Evolutionary conservation across 2,113 vertebrate species (phyloP).

Genomic region (Synodontis membranacea): DNA sequence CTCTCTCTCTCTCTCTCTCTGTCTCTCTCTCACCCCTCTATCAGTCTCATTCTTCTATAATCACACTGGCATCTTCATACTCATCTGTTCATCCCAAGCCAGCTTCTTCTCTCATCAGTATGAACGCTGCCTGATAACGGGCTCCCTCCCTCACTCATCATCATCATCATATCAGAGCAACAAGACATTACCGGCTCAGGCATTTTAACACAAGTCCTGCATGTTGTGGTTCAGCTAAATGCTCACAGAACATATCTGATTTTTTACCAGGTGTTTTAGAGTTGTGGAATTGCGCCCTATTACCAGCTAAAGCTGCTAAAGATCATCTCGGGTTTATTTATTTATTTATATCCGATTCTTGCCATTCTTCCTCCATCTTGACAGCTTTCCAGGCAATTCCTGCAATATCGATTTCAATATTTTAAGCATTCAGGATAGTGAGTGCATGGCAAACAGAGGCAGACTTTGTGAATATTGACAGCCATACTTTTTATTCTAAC

Average conservation of each 20-base stretch:
- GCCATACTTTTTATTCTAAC: conserved; percentile 48
- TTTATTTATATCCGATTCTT: no score
- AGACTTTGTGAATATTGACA: conserved; percentile 49
- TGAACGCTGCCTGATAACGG: conserved; percentile 26
- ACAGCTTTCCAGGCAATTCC: conserved; percentile 14
- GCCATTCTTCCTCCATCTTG: not conserved
- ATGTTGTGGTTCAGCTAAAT: not conserved
- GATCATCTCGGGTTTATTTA: not conserved
- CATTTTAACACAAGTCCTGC: not conserved
- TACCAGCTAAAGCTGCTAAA: conserved; percentile 35
- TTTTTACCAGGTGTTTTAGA: not conserved
- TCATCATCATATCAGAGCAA: conserved; percentile 17
- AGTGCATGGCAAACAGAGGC: conserved; percentile 43
- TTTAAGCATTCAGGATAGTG: conserved; percentile 50
- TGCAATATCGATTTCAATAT: conserved; percentile 47
- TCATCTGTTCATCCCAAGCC: conserved; percentile 4
- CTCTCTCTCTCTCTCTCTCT: no score
- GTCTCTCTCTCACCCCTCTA: not conserved
- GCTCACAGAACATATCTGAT: conserved; percentile 12
- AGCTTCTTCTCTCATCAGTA: not conserved
- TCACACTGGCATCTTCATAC: not conserved
- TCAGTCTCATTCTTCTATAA: not conserved
- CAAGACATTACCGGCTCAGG: conserved; percentile 6
- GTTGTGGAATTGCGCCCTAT: conserved; percentile 9
- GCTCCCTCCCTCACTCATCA: not conserved